Conservation (phyloP, 2,113 vertebrate genomes). For the Hyla sarda region DNA sequence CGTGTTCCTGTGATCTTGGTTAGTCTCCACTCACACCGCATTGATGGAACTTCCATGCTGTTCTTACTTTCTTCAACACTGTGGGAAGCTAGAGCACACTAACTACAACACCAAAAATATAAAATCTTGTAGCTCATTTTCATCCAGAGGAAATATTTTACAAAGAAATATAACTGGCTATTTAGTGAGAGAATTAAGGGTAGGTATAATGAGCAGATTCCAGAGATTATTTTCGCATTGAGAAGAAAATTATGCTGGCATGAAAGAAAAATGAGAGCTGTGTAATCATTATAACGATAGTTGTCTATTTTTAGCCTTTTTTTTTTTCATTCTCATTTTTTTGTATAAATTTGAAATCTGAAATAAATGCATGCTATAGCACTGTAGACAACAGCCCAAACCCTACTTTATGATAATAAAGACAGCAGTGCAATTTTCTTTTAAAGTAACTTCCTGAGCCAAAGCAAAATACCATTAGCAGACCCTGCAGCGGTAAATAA, state of each 20-base stretch:
- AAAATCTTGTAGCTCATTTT: conserved; percentile 15
- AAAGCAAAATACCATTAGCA: background rate
- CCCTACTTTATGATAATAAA: background rate
- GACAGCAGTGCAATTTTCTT: background rate
- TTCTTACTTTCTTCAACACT: conserved; percentile 18
- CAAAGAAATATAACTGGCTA: conserved; percentile 23
- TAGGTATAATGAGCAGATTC: conserved; percentile 13
- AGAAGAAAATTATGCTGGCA: conserved; percentile 34
- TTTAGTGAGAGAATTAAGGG: conserved; percentile 27
- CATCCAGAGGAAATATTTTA: conserved; percentile 38
- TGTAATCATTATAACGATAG: conserved; percentile 20
- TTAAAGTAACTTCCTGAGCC: background rate
- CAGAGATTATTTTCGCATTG: background rate
- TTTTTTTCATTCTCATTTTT: background rate
- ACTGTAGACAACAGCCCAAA: background rate
- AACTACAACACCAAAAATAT: conserved; percentile 30
- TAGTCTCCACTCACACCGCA: conserved; percentile 33
- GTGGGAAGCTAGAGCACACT: conserved; percentile 31
- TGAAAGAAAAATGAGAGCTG: background rate
- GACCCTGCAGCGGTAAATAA: too few relatives aligned
- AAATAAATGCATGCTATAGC: background rate
- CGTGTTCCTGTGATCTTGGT: conserved; percentile 16
- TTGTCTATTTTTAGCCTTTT: background rate
- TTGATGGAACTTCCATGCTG: conserved; percentile 46
- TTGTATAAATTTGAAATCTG: background rate